A percentile compares a stretch with the other conserved stretches of the same genome.
Conservation (phyloP, 2,113 vertebrate genomes). For the Tragelaphus scriptus region DNA sequence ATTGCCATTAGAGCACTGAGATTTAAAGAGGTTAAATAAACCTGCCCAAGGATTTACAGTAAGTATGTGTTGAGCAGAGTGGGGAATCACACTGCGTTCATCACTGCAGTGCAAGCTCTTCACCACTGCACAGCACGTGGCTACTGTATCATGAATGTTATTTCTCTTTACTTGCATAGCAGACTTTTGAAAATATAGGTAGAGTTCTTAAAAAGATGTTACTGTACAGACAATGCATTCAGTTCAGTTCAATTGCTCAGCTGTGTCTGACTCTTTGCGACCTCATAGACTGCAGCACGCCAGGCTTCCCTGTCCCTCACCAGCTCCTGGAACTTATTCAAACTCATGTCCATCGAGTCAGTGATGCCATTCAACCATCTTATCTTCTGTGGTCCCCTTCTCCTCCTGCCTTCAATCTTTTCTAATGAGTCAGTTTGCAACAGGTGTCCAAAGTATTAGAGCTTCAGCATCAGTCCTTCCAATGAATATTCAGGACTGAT, state of each 20-base stretch:
- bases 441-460: neutral
- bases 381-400: neutral
- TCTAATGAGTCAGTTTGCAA: neutral
- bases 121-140: accelerated
- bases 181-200: neutral
- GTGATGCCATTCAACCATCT: neutral
- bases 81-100: accelerated
- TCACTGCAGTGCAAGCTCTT: accelerated
- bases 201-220: neutral
- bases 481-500: neutral
- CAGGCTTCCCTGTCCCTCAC: neutral
- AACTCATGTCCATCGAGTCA: neutral
- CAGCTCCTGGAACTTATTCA: neutral
- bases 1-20: neutral
- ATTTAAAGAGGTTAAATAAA: neutral
- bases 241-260: neutral
- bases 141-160: accelerated
- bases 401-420: neutral
- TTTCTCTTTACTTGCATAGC: too few species aligned
- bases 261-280: neutral
- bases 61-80: neutral
- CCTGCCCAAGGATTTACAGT: too few species aligned
- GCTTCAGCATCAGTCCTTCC: neutral
- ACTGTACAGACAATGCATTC: neutral
- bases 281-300: neutral